A percentile compares a stretch with the other conserved stretches of the same genome.
Evolutionary conservation across 2,113 vertebrate species (phyloP).

Genomic region (Siphamia tubifer): DNA sequence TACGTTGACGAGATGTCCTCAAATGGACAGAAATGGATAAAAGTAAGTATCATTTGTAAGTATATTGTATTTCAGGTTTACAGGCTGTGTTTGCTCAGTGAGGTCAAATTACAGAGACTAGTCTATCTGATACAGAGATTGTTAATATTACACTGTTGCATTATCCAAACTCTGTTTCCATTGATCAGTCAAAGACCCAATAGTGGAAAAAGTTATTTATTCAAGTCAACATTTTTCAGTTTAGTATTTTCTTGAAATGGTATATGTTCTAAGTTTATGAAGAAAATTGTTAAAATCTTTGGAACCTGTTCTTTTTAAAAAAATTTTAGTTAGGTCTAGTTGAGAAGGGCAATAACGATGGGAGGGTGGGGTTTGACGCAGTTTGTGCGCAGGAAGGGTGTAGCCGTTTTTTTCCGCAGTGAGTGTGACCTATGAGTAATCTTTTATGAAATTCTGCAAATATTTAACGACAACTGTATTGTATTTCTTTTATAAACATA

Average conservation of each 20-base stretch:
- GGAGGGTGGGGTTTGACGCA: conserved; percentile 80
- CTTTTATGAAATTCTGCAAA: conserved; percentile 58
- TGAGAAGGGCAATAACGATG: conserved; percentile 6
- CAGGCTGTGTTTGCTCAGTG: not conserved
- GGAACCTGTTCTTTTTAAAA: not conserved
- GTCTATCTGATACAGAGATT: conserved; percentile 16
- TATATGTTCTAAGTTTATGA: too few species aligned
- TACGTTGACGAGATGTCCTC: conserved; percentile 18
- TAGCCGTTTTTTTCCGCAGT: conserved; percentile 78
- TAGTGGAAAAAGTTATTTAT: conserved; percentile 13
- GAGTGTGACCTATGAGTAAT: conserved; percentile 76
- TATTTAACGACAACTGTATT: conserved; percentile 33
- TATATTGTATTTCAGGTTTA: conserved; percentile 3
- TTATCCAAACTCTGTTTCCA: conserved; percentile 59
- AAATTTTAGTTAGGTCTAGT: not conserved
- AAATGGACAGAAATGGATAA: conserved; percentile 16
- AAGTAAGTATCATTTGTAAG: not conserved
- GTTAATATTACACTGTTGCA: conserved; percentile 41
- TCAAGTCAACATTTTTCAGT: not conserved
- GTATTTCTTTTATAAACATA: conserved; percentile 6
- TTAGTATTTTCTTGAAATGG: not conserved
- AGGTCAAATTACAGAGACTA: conserved; percentile 5
- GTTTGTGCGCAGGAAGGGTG: conserved; percentile 82
- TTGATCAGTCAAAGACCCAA: conserved; percentile 47
- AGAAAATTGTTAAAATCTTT: not conserved